Base-by-base conservation (phyloP, 2,888 invertebrate genomes). In the Cataglyphis albicans region DNA sequence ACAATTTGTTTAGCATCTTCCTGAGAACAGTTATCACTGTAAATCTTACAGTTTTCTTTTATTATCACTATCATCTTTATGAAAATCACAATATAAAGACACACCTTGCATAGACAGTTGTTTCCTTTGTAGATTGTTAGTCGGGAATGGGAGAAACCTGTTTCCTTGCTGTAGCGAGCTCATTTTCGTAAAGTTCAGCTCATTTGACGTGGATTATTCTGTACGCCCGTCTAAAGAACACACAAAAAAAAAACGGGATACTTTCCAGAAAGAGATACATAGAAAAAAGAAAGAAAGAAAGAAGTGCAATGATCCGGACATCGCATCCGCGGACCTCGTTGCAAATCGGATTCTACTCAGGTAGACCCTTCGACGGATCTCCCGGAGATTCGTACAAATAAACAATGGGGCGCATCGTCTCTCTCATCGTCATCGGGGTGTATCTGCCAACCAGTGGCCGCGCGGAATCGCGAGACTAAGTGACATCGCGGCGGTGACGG, bases 141-240 rank as follows among this genome's bases (percentile, higher is more conserved):
- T 96, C 15, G 96, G 95, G 91, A 96, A 96, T 65, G 96, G 96
- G 89, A 96, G 95, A 92, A 96, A 96, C 92, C 96, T 95, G 93
- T 96, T 96, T 86, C 95, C 95, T 91, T 96, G 96, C 92, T 96
- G 96, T 95, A 96, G 95, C 90, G 96, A 96, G 92, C 96, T 96
- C 96, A 96, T 96, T 73, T 84, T 90, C 61, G 38, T 82, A 1
- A 4, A 18, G 1, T 59, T 76, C 67, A 84, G 78, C 85, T 93
- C 86, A 95, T 95, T 63, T 95, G 52, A 95, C 85, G 85, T 67
- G 29, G 38, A 48, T 75, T 86, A 70, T 74, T 82, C 78, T 86
- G 95, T 94, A 91, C 94, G n/a, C 95, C 52, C 94, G 95, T 91
- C 95, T 96, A 57, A 93, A 95, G 92, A 92, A 48, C 48, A 44